Conservation (phyloP, 2,888 invertebrate genomes). For the Cataglyphis livida region DNA sequence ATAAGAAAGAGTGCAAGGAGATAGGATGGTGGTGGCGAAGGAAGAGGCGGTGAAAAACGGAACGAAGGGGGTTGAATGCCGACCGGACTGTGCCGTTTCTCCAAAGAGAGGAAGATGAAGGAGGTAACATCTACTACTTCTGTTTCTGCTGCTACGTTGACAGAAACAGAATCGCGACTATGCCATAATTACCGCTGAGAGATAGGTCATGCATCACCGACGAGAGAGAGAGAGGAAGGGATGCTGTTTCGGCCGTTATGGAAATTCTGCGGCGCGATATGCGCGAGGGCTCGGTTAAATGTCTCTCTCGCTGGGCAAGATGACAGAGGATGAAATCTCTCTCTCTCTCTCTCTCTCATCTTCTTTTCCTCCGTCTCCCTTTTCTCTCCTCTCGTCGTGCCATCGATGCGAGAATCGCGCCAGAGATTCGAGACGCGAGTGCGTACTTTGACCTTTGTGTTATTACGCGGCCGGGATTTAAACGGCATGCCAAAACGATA, state of each 20-base stretch:
- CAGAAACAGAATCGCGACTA: constrained; percentile 60
- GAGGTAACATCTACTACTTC: not conserved
- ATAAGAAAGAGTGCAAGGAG: not conserved
- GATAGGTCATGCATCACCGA: constrained; percentile 45
- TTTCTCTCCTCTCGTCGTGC: not conserved
- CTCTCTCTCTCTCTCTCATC: constrained; percentile 9
- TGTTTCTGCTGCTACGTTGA: constrained; percentile 29
- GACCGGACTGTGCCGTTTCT: constrained; percentile 62
- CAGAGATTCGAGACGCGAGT: constrained; percentile 23
- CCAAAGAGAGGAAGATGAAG: constrained; percentile 6
- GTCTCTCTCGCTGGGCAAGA: constrained; percentile 27
- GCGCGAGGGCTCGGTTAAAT: constrained; percentile 32
- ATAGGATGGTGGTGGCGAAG: not conserved
- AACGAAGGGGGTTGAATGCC: constrained; percentile 56
- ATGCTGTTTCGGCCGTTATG: constrained; percentile 25
- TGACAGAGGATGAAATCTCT: constrained; percentile 20
- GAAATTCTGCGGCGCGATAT: constrained; percentile 35
- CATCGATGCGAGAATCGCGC: constrained; percentile 33
- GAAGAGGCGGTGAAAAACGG: not conserved
- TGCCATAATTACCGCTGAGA: constrained; percentile 47
- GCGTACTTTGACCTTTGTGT: constrained; percentile 49
- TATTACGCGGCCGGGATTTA: constrained; percentile 35
- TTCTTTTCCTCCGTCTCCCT: not conserved
- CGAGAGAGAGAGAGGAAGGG: not conserved
- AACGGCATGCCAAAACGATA: constrained; percentile 21